Percentiles rank a stretch among this genome's conserved stretches.
Conservation (phyloP, 2,888 invertebrate genomes). For the Hydrotaea diabolus region DNA sequence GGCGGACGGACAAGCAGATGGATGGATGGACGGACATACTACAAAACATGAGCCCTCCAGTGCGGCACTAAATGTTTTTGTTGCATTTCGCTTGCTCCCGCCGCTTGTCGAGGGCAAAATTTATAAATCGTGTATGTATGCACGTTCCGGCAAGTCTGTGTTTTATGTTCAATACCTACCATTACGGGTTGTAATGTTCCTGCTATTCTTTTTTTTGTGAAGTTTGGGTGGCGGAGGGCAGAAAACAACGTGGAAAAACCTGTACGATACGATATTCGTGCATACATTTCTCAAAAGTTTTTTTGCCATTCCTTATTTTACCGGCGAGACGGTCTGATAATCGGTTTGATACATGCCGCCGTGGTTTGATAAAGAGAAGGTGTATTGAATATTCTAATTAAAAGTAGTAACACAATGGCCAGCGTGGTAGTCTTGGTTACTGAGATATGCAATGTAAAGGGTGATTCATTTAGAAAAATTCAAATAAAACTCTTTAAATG, state of each 20-base stretch:
- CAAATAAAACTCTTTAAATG: too few species aligned
- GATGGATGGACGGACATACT: not conserved
- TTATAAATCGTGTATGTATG: not conserved
- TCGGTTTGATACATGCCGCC: conserved; percentile 56
- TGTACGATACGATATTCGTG: not conserved
- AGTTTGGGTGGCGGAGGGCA: not conserved
- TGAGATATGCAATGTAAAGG: not conserved
- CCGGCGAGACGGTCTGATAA: conserved; percentile 59
- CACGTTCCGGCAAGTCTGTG: not conserved
- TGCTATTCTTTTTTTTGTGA: not conserved
- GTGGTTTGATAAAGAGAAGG: not conserved
- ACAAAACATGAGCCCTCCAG: not conserved
- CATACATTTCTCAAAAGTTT: not conserved
- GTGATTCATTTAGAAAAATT: too few species aligned
- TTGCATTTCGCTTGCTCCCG: not conserved
- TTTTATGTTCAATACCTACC: conserved; percentile 17
- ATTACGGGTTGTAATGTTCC: not conserved
- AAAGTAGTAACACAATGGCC: not conserved
- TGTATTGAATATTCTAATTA: conserved; percentile 29
- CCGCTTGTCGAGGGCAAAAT: not conserved
- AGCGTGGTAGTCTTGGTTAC: not conserved
- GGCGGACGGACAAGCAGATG: too few species aligned
- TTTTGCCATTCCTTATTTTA: not conserved
- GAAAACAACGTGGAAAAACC: not conserved
- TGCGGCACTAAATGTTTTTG: not conserved